Evolutionary conservation across 2,888 invertebrate genomes (phyloP).

Genomic region (Drosophila algonquin): DNA sequence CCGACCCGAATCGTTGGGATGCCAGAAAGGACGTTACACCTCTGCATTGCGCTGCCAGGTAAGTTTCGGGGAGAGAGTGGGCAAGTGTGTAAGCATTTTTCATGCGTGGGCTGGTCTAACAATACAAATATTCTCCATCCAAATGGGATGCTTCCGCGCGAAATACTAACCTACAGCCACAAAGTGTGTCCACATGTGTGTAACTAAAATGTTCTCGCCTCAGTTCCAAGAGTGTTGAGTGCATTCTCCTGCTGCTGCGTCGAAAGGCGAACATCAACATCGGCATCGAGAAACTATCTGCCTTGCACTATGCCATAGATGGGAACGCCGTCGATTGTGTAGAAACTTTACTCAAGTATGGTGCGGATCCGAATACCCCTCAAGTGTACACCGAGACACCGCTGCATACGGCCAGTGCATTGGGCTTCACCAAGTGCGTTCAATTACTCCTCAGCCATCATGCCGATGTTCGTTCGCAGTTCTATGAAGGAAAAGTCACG

Average conservation of each 20-base stretch:
- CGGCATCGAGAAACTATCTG: slow-evolving; percentile 88
- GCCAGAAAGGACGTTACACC: slow-evolving; percentile 88
- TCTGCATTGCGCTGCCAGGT: slow-evolving; percentile 91
- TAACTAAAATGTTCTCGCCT: slow-evolving; percentile 7
- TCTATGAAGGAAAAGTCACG: slow-evolving; percentile 89
- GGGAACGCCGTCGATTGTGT: slow-evolving; percentile 91
- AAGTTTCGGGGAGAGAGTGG: slow-evolving; percentile 45
- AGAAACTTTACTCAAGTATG: slow-evolving; percentile 88
- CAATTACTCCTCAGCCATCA: slow-evolving; percentile 90
- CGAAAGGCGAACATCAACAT: slow-evolving; percentile 92
- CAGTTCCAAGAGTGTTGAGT: slow-evolving; percentile 83
- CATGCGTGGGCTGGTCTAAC: neutral
- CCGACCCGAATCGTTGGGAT: slow-evolving; percentile 90
- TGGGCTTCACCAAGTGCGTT: slow-evolving; percentile 89
- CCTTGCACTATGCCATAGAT: slow-evolving; percentile 93
- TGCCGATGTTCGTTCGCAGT: slow-evolving; percentile 91
- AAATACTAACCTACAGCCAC: neutral
- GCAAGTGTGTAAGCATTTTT: neutral
- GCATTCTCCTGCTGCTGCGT: slow-evolving; percentile 87
- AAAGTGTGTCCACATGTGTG: neutral
- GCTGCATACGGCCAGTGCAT: slow-evolving; percentile 91
- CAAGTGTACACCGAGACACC: slow-evolving; percentile 94
- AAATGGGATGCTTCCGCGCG: neutral
- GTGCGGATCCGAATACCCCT: slow-evolving; percentile 92
- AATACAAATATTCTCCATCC: neutral